Percentiles rank a stretch among this genome's conserved stretches.
phyloP scores from a whole-genome alignment of 1,140 invertebrate genomes.

The Uloborus diversus region DNA sequence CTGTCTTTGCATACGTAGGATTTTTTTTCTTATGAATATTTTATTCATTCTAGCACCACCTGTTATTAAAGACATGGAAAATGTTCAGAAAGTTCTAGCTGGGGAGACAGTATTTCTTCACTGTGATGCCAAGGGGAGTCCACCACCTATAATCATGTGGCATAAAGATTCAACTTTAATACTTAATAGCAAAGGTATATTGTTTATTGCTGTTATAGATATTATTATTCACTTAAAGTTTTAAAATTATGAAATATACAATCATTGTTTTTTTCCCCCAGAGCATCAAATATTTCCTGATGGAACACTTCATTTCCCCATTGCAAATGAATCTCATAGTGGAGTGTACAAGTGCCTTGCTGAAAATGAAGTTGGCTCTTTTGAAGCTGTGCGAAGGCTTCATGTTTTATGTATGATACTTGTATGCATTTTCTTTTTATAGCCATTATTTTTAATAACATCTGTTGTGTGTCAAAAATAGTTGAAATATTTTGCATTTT shows the following conservation, averaged over 20 bases:
- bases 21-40: neutral
- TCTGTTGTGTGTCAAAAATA: no score
- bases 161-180: slow-evolving; percentile 67
- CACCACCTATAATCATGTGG: slow-evolving; percentile 54
- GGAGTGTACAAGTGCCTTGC: slow-evolving; percentile 66
- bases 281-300: slow-evolving; percentile 25
- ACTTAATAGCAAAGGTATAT: neutral
- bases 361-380: slow-evolving; percentile 65
- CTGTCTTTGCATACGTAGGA: no score
- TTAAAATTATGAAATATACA: neutral
- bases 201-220: neutral
- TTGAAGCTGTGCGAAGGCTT: slow-evolving; percentile 61
- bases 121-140: slow-evolving; percentile 60
- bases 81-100: slow-evolving; percentile 27
- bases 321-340: slow-evolving; percentile 58
- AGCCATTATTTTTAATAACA: no score
- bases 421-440: neutral
- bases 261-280: neutral
- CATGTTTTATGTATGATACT: slow-evolving; percentile 65
- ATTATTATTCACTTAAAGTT: neutral
- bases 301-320: slow-evolving; percentile 33
- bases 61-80: slow-evolving; percentile 9
- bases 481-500: no score
- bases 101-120: slow-evolving; percentile 36
- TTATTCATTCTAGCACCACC: slow-evolving; percentile 28